Evolutionary conservation across 1,140 invertebrate species (phyloP).

Genomic region (Caenorhabditis briggsae): DNA sequence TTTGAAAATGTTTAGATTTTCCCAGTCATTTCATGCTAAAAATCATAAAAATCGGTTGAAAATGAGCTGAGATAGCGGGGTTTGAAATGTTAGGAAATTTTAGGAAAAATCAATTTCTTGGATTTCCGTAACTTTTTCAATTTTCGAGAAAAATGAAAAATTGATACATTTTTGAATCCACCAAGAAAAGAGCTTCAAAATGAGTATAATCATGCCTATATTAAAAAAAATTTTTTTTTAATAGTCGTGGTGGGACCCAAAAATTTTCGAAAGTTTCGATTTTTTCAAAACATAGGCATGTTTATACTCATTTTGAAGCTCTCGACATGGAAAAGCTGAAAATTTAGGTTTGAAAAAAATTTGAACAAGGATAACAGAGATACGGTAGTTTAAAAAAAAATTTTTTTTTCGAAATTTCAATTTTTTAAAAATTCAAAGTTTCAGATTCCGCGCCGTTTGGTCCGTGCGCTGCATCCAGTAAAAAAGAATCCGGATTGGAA

Average conservation of each 20-base stretch:
- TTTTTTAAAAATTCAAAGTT: neutral
- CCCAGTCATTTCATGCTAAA: too few relatives aligned
- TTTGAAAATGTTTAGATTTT: neutral
- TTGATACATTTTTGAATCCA: neutral
- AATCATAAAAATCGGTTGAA: too few relatives aligned
- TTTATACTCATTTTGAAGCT: neutral
- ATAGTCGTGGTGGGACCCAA: neutral
- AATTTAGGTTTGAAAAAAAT: too few relatives aligned
- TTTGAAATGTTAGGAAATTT: too few relatives aligned
- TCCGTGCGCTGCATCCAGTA: constrained; percentile 55
- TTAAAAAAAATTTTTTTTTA: neutral
- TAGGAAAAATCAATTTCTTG: too few relatives aligned
- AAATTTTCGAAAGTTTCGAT: neutral
- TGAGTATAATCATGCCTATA: neutral
- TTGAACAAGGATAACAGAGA: too few relatives aligned
- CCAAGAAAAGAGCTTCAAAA: neutral
- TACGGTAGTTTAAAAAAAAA: too few relatives aligned
- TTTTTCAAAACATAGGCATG: neutral
- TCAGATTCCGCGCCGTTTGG: constrained; percentile 43
- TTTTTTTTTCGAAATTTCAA: neutral
- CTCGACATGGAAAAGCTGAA: neutral
- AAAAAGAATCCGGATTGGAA: constrained; percentile 62
- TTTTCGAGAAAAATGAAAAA: neutral
- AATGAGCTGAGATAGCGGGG: too few relatives aligned
- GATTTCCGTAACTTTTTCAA: neutral